Evolutionary conservation across 2,113 vertebrate genomes (phyloP).

Genomic region (Scortum barcoo): DNA sequence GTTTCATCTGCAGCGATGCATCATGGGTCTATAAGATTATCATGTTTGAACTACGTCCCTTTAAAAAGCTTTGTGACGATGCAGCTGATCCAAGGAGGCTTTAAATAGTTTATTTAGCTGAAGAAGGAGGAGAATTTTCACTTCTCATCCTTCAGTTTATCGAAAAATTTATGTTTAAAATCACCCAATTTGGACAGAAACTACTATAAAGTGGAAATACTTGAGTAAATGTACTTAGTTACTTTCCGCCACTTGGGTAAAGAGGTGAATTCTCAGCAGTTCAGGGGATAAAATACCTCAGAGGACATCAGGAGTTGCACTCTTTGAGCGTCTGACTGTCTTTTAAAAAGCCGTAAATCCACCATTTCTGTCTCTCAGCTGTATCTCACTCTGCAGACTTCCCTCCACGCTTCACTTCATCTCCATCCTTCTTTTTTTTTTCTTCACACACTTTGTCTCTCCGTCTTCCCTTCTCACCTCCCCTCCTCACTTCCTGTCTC

Average conservation of each 20-base stretch:
- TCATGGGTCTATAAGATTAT: too few relatives aligned
- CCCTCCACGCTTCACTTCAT: slow-evolving; percentile 31
- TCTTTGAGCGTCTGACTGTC: slow-evolving; percentile 11
- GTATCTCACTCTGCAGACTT: slow-evolving; percentile 51
- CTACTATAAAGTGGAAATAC: too few relatives aligned
- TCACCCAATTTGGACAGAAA: too few relatives aligned
- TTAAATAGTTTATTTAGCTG: too few relatives aligned
- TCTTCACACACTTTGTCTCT: slow-evolving; percentile 15
- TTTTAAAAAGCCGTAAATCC: slow-evolving; percentile 51
- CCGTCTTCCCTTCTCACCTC: not conserved
- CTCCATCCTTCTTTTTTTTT: not conserved
- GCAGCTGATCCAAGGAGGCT: too few relatives aligned
- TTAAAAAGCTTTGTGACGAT: too few relatives aligned
- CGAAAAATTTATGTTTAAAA: too few relatives aligned
- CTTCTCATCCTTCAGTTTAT: too few relatives aligned
- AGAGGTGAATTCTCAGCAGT: slow-evolving; percentile 6
- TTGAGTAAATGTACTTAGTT: too few relatives aligned
- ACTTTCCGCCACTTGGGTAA: not conserved
- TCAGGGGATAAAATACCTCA: not conserved
- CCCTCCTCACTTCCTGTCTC: slow-evolving; percentile 9
- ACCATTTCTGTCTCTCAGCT: slow-evolving; percentile 24
- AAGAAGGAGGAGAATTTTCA: too few relatives aligned
- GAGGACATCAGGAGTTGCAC: slow-evolving; percentile 21
- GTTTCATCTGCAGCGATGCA: too few relatives aligned
- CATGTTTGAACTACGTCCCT: too few relatives aligned